These are phyloP conservation scores for Rhinogobio ventralis DNA, from an alignment of 2,797 vertebrate species.

Conservation along the genomic window DNA sequence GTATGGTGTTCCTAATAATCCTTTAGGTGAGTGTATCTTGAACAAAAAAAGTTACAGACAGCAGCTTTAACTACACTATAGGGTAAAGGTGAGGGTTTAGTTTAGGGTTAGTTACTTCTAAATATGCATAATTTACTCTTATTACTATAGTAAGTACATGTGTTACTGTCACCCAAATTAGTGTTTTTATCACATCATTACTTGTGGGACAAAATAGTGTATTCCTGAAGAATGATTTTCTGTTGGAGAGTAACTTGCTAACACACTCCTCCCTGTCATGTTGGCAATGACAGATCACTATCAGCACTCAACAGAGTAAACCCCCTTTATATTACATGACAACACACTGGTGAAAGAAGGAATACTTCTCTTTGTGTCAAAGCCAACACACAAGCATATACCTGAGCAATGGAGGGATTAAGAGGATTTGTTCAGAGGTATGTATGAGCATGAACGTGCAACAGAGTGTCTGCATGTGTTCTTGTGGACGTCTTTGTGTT, in stretches of 20 bases:
- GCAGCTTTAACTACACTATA: neutral
- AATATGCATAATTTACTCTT: neutral
- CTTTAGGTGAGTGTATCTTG: no score
- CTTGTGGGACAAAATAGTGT: neutral
- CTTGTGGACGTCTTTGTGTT: neutral
- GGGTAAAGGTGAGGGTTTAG: neutral
- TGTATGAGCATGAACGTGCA: neutral
- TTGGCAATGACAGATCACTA: neutral
- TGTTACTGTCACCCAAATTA: neutral
- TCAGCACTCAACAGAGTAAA: slow-evolving; percentile 30
- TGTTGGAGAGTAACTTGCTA: slow-evolving; percentile 11
- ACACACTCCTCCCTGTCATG: neutral
- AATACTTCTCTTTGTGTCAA: neutral
- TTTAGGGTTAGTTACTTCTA: neutral
- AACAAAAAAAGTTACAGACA: no score
- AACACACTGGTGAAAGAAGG: slow-evolving; percentile 22
- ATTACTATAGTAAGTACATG: neutral
- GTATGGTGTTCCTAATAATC: no score
- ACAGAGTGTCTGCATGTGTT: neutral
- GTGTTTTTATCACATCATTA: neutral
- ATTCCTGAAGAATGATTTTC: neutral
- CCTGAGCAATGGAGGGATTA: slow-evolving; percentile 8
- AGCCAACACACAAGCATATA: neutral
- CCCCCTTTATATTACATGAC: neutral
- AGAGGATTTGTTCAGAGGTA: neutral